Percentiles rank a stretch among this genome's conserved stretches.
phyloP scores from a whole-genome alignment of 1,140 invertebrate species.

The Gonioctena quinquepunctata region DNA sequence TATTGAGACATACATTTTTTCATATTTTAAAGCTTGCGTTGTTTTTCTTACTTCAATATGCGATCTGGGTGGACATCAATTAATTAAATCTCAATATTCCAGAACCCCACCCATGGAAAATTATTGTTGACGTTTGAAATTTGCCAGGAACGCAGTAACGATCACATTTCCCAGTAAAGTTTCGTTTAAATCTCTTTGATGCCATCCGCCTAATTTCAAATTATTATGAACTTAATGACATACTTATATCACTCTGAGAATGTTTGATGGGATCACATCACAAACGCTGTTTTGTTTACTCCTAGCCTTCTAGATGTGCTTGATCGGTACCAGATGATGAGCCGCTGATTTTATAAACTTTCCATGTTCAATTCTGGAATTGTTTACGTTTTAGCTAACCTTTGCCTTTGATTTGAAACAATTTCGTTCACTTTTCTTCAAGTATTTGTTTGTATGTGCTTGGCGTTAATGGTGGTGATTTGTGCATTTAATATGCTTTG shows the following conservation, averaged over 20 bases:
- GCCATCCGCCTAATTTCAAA: slow-evolving; percentile 8
- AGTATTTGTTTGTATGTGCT: slow-evolving; percentile 8
- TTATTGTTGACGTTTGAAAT: not conserved
- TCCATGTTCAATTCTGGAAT: not conserved
- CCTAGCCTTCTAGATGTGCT: slow-evolving; percentile 7
- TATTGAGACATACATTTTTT: too few relatives aligned
- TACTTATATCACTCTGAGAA: slow-evolving; percentile 23
- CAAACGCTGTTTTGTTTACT: slow-evolving; percentile 23
- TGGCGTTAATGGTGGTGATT: slow-evolving; percentile 1
- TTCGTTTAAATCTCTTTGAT: slow-evolving; percentile 13
- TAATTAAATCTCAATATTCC: too few relatives aligned
- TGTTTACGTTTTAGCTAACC: slow-evolving; percentile 7
- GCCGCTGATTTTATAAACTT: slow-evolving; percentile 23
- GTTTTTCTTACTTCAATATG: too few relatives aligned
- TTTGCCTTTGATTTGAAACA: slow-evolving; percentile 14
- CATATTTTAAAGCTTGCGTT: too few relatives aligned
- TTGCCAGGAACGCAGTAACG: not conserved
- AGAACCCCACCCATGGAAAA: not conserved
- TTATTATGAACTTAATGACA: slow-evolving; percentile 27
- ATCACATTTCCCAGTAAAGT: not conserved
- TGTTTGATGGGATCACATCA: slow-evolving; percentile 22
- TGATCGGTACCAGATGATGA: slow-evolving; percentile 24
- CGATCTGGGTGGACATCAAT: too few relatives aligned
- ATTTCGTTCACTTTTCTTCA: slow-evolving; percentile 2
- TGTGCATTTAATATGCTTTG: slow-evolving; percentile 6